phyloP scores from a whole-genome alignment of 2,888 invertebrate genomes.

The Drosophila hawaiiensis region DNA sequence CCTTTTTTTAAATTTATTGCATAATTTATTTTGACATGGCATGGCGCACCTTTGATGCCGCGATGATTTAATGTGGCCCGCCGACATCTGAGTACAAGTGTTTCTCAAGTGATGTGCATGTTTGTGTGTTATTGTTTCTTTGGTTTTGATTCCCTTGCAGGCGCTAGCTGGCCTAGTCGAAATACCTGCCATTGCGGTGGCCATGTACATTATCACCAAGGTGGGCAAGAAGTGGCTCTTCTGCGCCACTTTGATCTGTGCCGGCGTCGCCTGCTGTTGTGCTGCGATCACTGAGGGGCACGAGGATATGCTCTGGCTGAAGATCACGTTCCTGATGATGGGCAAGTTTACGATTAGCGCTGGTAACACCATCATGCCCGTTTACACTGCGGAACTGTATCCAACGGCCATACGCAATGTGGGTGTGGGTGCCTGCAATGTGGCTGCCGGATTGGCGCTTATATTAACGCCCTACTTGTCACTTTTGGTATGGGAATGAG shows the following conservation, averaged over 20 bases:
- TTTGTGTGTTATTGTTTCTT: conserved; percentile 1
- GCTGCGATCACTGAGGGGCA: conserved; percentile 87
- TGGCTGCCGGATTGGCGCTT: conserved; percentile 91
- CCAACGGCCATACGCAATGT: conserved; percentile 90
- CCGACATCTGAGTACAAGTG: conserved; percentile 49
- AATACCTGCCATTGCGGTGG: conserved; percentile 91
- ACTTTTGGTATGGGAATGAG: conserved; percentile 88
- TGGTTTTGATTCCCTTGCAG: conserved; percentile 70
- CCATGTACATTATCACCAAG: conserved; percentile 91
- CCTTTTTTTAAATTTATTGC: conserved; percentile 66
- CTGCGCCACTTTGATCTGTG: conserved; percentile 88
- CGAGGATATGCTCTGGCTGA: conserved; percentile 88
- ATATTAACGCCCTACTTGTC: conserved; percentile 92
- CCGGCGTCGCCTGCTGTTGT: conserved; percentile 90
- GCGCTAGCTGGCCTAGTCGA: conserved; percentile 90
- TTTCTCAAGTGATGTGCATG: conserved; percentile 15
- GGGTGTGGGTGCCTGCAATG: conserved; percentile 91
- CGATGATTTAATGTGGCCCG: conserved; percentile 67
- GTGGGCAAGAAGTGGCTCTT: conserved; percentile 91
- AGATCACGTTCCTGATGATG: conserved; percentile 91
- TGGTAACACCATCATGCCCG: conserved; percentile 92
- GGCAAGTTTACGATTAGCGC: conserved; percentile 93
- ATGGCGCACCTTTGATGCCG: conserved; percentile 71
- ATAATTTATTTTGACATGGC: conserved; percentile 76
- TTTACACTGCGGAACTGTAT: conserved; percentile 90